These are phyloP conservation scores for Onthophagus taurus DNA, from an alignment of 1,140 invertebrate genomes.

Conservation along the genomic window DNA sequence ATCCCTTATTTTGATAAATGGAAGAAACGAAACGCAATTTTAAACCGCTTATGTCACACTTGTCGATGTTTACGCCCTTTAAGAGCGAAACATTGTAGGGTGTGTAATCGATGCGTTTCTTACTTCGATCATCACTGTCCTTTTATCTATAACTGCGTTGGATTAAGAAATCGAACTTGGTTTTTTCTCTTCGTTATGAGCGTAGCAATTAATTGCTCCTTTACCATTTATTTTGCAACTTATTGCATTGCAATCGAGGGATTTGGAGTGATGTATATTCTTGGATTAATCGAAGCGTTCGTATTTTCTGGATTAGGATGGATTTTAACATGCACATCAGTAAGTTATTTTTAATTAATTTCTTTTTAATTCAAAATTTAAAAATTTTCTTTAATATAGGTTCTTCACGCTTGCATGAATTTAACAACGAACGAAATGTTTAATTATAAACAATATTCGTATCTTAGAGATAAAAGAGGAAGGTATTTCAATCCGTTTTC, in stretches of 20 bases:
- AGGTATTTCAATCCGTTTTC: slow-evolving; percentile 85
- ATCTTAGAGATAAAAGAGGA: slow-evolving; percentile 76
- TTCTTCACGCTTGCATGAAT: slow-evolving; percentile 81
- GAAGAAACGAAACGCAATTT: slow-evolving; percentile 75
- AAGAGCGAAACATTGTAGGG: slow-evolving; percentile 82
- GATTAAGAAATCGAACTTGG: slow-evolving; percentile 77
- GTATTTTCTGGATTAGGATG: slow-evolving; percentile 76
- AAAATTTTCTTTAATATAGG: slow-evolving; percentile 43
- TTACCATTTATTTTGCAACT: slow-evolving; percentile 80
- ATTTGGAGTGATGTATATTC: slow-evolving; percentile 69
- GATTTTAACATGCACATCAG: slow-evolving; percentile 80
- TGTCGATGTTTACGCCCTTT: slow-evolving; percentile 78
- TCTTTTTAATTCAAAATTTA: background rate
- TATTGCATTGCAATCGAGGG: slow-evolving; percentile 78
- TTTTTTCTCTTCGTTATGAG: slow-evolving; percentile 83
- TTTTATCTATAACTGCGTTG: slow-evolving; percentile 91
- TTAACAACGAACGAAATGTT: slow-evolving; percentile 91
- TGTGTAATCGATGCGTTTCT: slow-evolving; percentile 84
- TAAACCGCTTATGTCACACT: slow-evolving; percentile 81
- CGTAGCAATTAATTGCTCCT: slow-evolving; percentile 75
- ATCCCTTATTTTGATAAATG: slow-evolving; percentile 84
- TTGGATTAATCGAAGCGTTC: slow-evolving; percentile 72
- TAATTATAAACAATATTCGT: slow-evolving; percentile 83
- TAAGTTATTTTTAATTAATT: slow-evolving; percentile 42
- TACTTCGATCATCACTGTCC: slow-evolving; percentile 94